Evolutionary conservation across 2,113 vertebrate species (phyloP).

Genomic region (Donacobius atricapilla): DNA sequence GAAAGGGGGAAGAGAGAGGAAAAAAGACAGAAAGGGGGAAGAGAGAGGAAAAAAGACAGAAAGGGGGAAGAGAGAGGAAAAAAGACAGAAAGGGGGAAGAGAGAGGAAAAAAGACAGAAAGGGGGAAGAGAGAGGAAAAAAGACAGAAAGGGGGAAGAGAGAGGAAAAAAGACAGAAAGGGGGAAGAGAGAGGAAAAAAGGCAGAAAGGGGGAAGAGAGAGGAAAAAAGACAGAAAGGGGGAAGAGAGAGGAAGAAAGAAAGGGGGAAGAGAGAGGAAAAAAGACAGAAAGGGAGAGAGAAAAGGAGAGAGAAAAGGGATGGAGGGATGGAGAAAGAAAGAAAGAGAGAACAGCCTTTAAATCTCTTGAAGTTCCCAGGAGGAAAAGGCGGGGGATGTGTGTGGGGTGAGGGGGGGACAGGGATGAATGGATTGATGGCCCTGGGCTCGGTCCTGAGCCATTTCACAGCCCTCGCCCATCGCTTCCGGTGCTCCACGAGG

Average conservation of each 20-base stretch:
- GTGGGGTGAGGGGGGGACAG: neutral
- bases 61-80: too few relatives aligned
- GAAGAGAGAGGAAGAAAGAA: too few relatives aligned
- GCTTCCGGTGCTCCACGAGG: neutral
- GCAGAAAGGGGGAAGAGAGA: rapidly evolving
- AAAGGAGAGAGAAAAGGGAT: too few relatives aligned
- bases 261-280: too few relatives aligned
- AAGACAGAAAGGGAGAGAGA: too few relatives aligned
- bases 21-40: rapidly evolving
- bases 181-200: too few relatives aligned
- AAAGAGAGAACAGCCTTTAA: rapidly evolving
- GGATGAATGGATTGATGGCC: rapidly evolving
- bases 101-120: rapidly evolving
- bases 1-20: rapidly evolving
- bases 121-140: rapidly evolving
- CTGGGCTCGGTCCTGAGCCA: rapidly evolving
- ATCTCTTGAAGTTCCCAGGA: neutral
- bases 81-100: rapidly evolving
- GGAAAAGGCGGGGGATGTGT: neutral
- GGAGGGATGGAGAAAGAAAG: too few relatives aligned
- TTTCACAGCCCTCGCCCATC: neutral
- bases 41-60: too few relatives aligned
- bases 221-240: rapidly evolving
- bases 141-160: too few relatives aligned
- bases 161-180: rapidly evolving